A percentile compares a stretch with the other conserved stretches of the same genome.
Evolutionary conservation across 1,140 invertebrate genomes (phyloP).

Genomic region (Acromyrmex echinatior): DNA sequence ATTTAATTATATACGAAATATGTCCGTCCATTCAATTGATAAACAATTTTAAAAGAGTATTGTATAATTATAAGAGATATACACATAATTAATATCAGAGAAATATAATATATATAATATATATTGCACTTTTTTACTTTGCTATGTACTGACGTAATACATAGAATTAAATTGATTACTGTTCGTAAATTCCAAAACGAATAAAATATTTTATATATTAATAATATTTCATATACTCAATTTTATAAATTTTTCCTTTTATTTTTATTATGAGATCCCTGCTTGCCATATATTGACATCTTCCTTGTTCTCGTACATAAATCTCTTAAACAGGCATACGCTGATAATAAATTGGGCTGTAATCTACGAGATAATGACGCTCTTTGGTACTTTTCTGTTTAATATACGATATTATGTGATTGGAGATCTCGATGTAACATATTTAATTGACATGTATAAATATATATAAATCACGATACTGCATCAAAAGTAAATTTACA

Average conservation of each 20-base stretch:
- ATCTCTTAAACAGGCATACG: conserved; percentile 31
- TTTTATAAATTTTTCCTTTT: conserved; percentile 37
- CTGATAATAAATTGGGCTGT: conserved; percentile 55
- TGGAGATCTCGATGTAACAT: conserved; percentile 6
- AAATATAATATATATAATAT: not conserved
- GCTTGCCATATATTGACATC: conserved; percentile 14
- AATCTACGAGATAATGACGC: conserved; percentile 35
- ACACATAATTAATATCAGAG: not conserved
- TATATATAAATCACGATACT: conserved; percentile 39
- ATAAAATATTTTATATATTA: conserved; percentile 23
- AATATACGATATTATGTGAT: not conserved
- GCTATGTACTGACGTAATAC: not conserved
- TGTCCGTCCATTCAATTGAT: conserved; percentile 29
- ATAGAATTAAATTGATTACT: conserved; percentile 10
- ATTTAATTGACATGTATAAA: conserved; percentile 43
- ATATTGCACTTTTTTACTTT: conserved; percentile 5
- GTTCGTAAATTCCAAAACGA: not conserved
- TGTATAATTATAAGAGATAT: conserved; percentile 24
- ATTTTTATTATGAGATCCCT: conserved; percentile 55
- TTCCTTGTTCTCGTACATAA: conserved; percentile 45
- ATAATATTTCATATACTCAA: conserved; percentile 24
- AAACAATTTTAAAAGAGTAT: conserved; percentile 15
- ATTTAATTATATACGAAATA: conserved; percentile 14
- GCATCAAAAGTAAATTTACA: conserved; percentile 19
- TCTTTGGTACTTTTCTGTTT: conserved; percentile 66